A percentile compares a stretch with the other conserved stretches of the same genome.
Evolutionary conservation across 2,797 vertebrate species (phyloP).

Genomic region (Artibeus lituratus): DNA sequence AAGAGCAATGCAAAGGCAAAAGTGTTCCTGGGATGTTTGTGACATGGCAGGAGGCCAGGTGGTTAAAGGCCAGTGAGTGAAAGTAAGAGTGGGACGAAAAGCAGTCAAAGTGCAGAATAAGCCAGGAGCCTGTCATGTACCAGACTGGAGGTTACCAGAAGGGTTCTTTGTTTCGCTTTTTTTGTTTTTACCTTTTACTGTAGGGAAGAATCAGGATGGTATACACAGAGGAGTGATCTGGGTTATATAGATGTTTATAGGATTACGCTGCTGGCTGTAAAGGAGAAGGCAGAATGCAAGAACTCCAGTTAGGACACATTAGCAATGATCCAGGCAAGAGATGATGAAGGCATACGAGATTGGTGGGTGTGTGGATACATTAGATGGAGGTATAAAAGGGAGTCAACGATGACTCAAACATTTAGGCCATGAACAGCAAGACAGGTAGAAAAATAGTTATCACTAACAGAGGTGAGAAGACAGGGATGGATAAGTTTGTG

Average conservation of each 20-base stretch:
- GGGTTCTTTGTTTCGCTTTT: too few relatives aligned
- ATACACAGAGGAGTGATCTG: neutral
- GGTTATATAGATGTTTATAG: neutral
- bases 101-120: neutral
- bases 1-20: neutral
- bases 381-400: neutral
- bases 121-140: neutral
- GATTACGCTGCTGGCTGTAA: too few relatives aligned
- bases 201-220: neutral
- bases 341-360: neutral
- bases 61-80: neutral
- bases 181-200: neutral
- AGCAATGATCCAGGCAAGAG: neutral
- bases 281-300: neutral
- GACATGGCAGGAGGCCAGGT: neutral
- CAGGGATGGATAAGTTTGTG: neutral
- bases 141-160: neutral
- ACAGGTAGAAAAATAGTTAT: neutral
- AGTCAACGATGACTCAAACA: too few relatives aligned
- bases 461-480: neutral
- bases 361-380: neutral
- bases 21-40: neutral
- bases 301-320: neutral
- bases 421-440: neutral
- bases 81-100: neutral